These are phyloP conservation scores for Chrysolina americana DNA, from an alignment of 2,888 invertebrate species.

Conservation along the genomic window DNA sequence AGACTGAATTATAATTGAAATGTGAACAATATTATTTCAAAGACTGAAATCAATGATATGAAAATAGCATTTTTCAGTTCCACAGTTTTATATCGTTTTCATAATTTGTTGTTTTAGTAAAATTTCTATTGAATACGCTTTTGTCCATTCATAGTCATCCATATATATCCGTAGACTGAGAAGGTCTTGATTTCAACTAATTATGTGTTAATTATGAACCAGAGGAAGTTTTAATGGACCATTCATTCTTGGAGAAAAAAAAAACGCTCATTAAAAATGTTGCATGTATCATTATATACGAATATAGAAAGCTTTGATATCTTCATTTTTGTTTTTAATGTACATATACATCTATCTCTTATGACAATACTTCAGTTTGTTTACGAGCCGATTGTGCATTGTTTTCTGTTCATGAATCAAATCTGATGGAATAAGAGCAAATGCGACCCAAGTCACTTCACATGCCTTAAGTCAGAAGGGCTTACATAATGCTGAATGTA, in stretches of 20 bases:
- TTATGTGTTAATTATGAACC: conserved; percentile 51
- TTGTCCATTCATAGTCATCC: conserved; percentile 27
- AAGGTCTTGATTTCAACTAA: conserved; percentile 52
- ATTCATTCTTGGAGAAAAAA: conserved; percentile 46
- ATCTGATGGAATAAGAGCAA: too few species aligned
- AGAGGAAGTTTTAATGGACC: conserved; percentile 53
- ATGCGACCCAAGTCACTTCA: too few species aligned
- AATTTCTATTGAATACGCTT: neutral
- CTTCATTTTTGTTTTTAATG: conserved; percentile 30
- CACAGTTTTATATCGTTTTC: too few species aligned
- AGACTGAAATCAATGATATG: too few species aligned
- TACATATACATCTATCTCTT: conserved; percentile 1
- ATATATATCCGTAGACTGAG: conserved; percentile 40
- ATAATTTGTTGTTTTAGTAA: too few species aligned
- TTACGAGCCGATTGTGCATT: conserved; percentile 29
- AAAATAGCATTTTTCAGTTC: too few species aligned
- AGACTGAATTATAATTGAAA: too few species aligned
- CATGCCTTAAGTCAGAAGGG: too few species aligned
- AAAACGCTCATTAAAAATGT: conserved; percentile 49
- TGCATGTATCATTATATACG: conserved; percentile 36
- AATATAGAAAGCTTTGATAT: conserved; percentile 32
- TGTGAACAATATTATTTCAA: too few species aligned
- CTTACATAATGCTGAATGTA: too few species aligned
- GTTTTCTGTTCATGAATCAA: conserved; percentile 9
- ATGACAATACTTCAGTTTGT: conserved; percentile 29